Percentiles rank a stretch among this genome's conserved stretches.
Conservation (phyloP, 1,140 invertebrate species). For the Cepaea nemoralis region DNA sequence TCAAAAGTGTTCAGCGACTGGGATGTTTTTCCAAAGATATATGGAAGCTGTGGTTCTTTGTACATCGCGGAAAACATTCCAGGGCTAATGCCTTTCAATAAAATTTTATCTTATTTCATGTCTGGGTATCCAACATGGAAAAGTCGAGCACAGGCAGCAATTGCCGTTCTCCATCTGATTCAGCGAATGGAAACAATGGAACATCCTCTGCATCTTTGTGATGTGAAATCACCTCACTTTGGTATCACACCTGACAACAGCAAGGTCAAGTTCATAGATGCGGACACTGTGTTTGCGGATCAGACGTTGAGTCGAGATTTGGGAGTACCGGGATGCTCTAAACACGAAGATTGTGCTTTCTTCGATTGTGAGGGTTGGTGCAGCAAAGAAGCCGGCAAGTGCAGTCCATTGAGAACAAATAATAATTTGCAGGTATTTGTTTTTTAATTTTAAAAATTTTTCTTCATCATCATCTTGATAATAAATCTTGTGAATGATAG, state of each 20-base stretch:
- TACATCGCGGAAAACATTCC: conserved; percentile 21
- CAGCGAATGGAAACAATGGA: conserved; percentile 19
- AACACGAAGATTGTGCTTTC: conserved; percentile 17
- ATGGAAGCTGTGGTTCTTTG: conserved; percentile 13
- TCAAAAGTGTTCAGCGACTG: conserved; percentile 18
- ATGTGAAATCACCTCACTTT: conserved; percentile 32
- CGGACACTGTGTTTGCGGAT: conserved; percentile 16
- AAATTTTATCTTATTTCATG: not conserved
- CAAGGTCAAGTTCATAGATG: conserved; percentile 19
- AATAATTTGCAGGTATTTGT: conserved; percentile 36
- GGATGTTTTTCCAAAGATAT: conserved; percentile 32
- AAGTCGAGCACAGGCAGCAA: conserved; percentile 8
- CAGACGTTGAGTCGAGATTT: not conserved
- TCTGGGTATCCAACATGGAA: conserved; percentile 2
- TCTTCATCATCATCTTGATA: too few species aligned
- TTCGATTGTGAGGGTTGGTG: conserved; percentile 28
- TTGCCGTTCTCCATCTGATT: conserved; percentile 11
- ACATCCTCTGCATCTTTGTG: conserved; percentile 26
- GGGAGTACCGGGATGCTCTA: not conserved
- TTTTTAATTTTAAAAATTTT: too few species aligned
- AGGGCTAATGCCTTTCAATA: not conserved
- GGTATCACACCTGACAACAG: conserved; percentile 1
- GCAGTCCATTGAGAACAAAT: not conserved
- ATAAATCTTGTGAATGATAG: too few species aligned
- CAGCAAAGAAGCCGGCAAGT: not conserved